phyloP scores from a whole-genome alignment of 2,888 invertebrate genomes.

The Artemia sinica region DNA sequence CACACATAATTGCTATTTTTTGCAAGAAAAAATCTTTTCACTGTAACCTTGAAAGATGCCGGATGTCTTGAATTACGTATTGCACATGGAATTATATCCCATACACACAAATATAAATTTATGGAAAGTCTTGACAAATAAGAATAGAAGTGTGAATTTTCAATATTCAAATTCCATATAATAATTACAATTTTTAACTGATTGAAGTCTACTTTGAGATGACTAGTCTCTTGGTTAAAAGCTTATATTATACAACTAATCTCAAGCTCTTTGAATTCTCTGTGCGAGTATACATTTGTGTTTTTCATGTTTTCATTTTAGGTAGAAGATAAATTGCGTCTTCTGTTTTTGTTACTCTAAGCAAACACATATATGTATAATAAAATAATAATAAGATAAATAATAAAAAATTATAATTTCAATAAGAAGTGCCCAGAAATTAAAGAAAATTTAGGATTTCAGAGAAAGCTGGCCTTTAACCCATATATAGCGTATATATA shows the following conservation, averaged over 20 bases:
- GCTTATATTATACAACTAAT: constrained; percentile 7
- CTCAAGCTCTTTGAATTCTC: not conserved
- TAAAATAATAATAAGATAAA: too few relatives aligned
- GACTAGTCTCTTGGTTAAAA: too few relatives aligned
- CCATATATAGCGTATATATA: too few relatives aligned
- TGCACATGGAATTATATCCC: constrained; percentile 1
- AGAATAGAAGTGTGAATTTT: not conserved
- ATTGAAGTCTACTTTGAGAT: too few relatives aligned
- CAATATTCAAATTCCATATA: too few relatives aligned
- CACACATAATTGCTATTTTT: not conserved
- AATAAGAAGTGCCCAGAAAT: too few relatives aligned
- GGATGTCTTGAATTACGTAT: not conserved
- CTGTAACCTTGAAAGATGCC: not conserved
- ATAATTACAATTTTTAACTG: too few relatives aligned
- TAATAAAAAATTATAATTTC: too few relatives aligned
- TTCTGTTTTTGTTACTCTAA: too few relatives aligned
- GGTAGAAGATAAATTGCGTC: not conserved
- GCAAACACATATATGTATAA: too few relatives aligned
- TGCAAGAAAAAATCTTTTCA: not conserved
- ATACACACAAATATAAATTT: not conserved
- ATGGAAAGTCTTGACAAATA: not conserved
- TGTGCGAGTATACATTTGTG: constrained; percentile 17
- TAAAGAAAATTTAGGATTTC: too few relatives aligned
- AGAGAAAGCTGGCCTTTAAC: too few relatives aligned
- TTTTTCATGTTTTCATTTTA: constrained; percentile 15